Evolutionary conservation across 2,113 vertebrate species (phyloP), one percentile per base, ranked within the genome.

Genomic region (Trinectes maculatus): DNA sequence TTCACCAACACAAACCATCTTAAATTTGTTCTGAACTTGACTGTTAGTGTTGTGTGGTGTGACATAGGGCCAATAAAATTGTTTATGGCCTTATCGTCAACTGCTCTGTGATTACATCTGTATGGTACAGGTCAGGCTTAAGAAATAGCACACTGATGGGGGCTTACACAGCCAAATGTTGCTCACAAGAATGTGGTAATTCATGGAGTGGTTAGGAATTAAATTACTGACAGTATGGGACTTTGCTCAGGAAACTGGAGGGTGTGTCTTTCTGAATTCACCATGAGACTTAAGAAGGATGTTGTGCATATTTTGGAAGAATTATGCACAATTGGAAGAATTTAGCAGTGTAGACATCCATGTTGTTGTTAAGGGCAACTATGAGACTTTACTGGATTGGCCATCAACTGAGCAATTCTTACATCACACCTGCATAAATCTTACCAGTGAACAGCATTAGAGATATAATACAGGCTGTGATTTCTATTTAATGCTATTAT

Each of bases 61-160:
- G 69, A 71, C 29, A n/a, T 0, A 22, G 37, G 48, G 46, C 79
- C 51, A 57, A 74, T 85, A 26, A 82, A 86, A 74, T 4, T 18
- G 78, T 87, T 83, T 74, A 77, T 25, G 13, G 56, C 49, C 51
- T 52, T 56, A 49, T 70, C 15, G 69, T 83, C 68, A 72, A 51
- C 29, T 22, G 55, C 77, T 68, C 52, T 31, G 18, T 54, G 42
- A 73, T 80, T 75, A 72, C 37, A 6, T 71, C 67, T 52, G 43
- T 3, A 22, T 11, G 39, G 74, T 70, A 37, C 2, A 10, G 62
- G 64, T 56, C 56, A 59, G 9, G 63, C 48, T 70, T 42, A 44
- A 26, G 46, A 74, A 84, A 74, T 68, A 39, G 58, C 53, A 51
- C 39, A 54, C 68, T 67, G 77, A 84, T 80, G 81, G 70, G 52